Base-by-base conservation (phyloP, 2,113 vertebrate species). In the Alethe diademata region DNA sequence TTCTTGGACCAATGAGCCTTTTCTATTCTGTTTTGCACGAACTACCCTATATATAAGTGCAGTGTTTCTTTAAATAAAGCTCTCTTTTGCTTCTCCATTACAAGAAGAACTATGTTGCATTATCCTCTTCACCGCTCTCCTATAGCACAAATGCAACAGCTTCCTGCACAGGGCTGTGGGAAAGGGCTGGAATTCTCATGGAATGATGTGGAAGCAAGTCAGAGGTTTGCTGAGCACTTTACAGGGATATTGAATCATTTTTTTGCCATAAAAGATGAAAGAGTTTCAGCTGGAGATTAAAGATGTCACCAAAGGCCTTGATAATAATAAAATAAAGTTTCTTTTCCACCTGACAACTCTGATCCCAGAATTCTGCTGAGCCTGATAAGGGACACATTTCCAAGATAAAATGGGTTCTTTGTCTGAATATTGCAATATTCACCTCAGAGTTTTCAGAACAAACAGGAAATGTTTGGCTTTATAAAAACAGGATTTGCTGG, bases 371-470 rank as follows among this genome's bases (percentile, higher is more conserved):
- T 70, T 81, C 69, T 90, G 54, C 64, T 51, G 53, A 80, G 33
- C 53, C 70, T 35, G 35, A 9, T 14, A 35, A 42, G 22, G 50
- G 48, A 58, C 16, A 38, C 9, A 8, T 38, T 56, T 29, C 24
- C 57, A 29, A 28, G 7, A 45, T 51, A 51, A 76, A 81, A 43
- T 1, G 12, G 14, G 45, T 35, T 73, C 26, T 5, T 56, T 35
- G 26, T 47, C 58, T 47, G 33, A 4, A 28, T 7, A 36, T 5
- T 19, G 25, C 48, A 45, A 64, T 33, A 20, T 35, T 50, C 48
- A 50, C n/a, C 33, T 23, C 40, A 33, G 54, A 14, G 4, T 31
- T 36, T 26, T 19, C 6, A 1, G 22, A 61, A 23, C 1, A 1
- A 43, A 10, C 25, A n/a, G 6, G 14, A 40, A 15, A 8, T 4